Evolutionary conservation across 2,888 invertebrate species (phyloP).

Genomic region (Pachymerium ferrugineum): DNA sequence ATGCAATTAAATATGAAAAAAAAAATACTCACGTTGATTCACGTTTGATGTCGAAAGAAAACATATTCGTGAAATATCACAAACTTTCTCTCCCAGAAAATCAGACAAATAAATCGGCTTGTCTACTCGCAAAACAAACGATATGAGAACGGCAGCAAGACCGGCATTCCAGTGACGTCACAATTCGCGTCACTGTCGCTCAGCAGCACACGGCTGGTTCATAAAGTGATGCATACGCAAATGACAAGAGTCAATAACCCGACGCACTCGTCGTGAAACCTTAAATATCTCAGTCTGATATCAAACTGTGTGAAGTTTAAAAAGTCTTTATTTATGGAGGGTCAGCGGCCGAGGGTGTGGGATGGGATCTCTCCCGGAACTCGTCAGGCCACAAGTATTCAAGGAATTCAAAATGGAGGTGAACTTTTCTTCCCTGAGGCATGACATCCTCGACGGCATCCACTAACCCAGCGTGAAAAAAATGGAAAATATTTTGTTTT

Average conservation of each 20-base stretch:
- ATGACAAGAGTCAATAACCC: no score
- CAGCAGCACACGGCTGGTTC: conserved; percentile 10
- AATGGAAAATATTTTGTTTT: no score
- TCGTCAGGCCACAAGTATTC: not conserved
- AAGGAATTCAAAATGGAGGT: not conserved
- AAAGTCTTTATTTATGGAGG: no score
- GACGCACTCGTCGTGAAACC: no score
- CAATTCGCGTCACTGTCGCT: not conserved
- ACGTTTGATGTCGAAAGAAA: not conserved
- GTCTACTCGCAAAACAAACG: conserved; percentile 11
- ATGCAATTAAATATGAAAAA: not conserved
- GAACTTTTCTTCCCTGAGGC: not conserved
- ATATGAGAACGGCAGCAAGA: conserved; percentile 10
- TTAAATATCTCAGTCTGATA: no score
- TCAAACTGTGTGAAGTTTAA: no score
- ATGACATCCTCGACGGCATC: not conserved
- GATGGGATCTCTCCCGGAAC: not conserved
- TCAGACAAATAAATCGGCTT: conserved; percentile 2
- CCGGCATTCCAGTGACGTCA: conserved; percentile 10
- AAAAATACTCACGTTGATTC: not conserved
- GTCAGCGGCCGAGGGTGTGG: not conserved
- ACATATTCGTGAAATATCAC: not conserved
- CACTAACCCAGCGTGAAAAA: not conserved
- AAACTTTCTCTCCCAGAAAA: conserved; percentile 1
- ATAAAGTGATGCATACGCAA: no score